Base-by-base conservation (phyloP, 1,140 invertebrate genomes). In the Arctopsyche grandis region DNA sequence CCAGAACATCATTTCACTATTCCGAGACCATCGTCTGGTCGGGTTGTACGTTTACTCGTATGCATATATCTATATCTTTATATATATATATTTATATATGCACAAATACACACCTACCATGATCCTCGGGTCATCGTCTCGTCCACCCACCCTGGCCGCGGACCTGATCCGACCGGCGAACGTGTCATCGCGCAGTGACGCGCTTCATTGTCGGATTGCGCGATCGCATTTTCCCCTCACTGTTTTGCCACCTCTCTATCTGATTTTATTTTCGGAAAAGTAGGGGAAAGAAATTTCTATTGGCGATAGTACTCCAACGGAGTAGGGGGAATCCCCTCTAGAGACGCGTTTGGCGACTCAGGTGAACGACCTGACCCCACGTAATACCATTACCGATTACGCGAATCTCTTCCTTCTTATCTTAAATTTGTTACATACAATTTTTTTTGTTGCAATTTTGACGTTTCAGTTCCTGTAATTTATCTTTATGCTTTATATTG, bases 281-380 rank as follows among this genome's bases (percentile, higher is more conserved):
- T 38, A 38, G 29, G 29, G 29, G 29, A 38, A 38, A 38, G 29
- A 38, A 38, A 38, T 38, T 38, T 38, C 1, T 38, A 38, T 38
- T 38, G 29, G 63, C 24, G 5, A 63, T 63, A 12, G n/a, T 22
- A 22, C 26, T 69, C 26, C 69, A 1, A 19, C 71, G 71, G 71
- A 19, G n/a, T n/a, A 14, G 73, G 52, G 73, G 29, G 38, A 7
- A 16, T 16, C 63, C 14, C 24, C 60, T 26, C 74, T n/a, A 9
- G 16, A 12, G 5, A 29, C 12, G 26, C 21, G 60, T 19, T 63
- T 26, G 5, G 48, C 48, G 16, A 26, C 9, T 22, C 56, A 19
- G 74, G 74, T 76, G 52, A 76, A 76, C 74, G 74, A 76, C 74
- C 74, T 29, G 7, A 29, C 7, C 38, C 46, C 14, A 74, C 70